Base-by-base conservation (phyloP, 2,113 vertebrate genomes). In the Nansenia antarctica region DNA sequence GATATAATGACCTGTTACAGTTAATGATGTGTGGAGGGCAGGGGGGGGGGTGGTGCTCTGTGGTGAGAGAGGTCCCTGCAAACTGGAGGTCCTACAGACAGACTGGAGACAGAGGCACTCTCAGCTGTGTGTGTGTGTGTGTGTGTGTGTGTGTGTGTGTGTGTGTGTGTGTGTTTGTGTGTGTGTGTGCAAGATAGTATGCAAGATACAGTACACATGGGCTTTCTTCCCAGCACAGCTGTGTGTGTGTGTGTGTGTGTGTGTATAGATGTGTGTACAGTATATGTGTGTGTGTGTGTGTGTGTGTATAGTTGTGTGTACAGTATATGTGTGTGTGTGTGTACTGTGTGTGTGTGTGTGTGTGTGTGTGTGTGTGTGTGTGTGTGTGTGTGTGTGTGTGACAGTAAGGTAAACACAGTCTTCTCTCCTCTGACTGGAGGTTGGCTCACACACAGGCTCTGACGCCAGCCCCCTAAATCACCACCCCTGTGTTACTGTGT, bases 91-190 rank as follows among this genome's bases (percentile, higher is more conserved):
- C 42, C 61, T 27, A 70, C 69, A 79, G 82, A 84, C 73, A 65
- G 60, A 60, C 59, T 67, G 82, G 81, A 85, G 82, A 82, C 84
- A 61, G 65, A 47, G 57, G 47, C 66, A 35, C 72, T 72, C 69
- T 80, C 22, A 26, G n/a, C 22, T 68, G 8, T 42, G 22, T 39
- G 15, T 20, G 20, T 58, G 9, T 39, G 9, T 15, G 12, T 15
- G 37, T 39, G 37, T 15, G 37, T 39, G 37, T 15, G 37, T 39
- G 37, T 15, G 37, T 39, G 37, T 39, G n/a, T n/a, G n/a, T n/a
- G n/a, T 57, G 69, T 77, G 42, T 71, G 31, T 68, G 63, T 49
- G 53, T 66, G 80, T 58, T 26, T 31, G 5, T 6, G 35, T 5
- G 5, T 37, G n/a, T n/a, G n/a, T n/a, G n/a, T n/a, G n/a, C n/a